These are phyloP conservation scores for Planococcus citri DNA, from an alignment of 1,140 invertebrate genomes.

Conservation along the genomic window DNA sequence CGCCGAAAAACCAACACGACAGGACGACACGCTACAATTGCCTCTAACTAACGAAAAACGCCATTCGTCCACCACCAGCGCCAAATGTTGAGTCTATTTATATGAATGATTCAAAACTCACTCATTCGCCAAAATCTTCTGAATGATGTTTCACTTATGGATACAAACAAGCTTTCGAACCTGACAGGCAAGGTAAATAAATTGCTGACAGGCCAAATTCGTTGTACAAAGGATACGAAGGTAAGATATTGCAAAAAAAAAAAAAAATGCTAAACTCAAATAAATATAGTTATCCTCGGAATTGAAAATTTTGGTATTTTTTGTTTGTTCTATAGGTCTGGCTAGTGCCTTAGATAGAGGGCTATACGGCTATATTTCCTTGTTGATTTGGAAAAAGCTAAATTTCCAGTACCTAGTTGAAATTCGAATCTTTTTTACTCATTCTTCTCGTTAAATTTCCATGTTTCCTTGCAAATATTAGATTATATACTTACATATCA, in stretches of 20 bases:
- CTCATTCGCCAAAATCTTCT: slow-evolving; percentile 66
- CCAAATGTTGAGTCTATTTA: no score
- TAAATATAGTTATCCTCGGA: background rate
- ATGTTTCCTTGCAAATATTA: no score
- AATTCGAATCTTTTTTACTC: background rate
- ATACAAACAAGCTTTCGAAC: slow-evolving; percentile 46
- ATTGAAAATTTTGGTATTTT: background rate
- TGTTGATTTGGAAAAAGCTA: slow-evolving; percentile 46
- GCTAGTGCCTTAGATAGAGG: no score
- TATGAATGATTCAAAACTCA: no score
- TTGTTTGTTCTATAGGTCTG: slow-evolving; percentile 32
- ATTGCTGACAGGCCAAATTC: slow-evolving; percentile 73
- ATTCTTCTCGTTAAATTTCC: no score
- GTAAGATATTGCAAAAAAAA: slow-evolving; percentile 36
- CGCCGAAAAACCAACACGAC: no score
- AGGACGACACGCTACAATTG: no score
- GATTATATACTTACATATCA: background rate
- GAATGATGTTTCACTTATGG: slow-evolving; percentile 70
- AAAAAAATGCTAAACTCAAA: background rate
- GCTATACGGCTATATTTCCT: slow-evolving; percentile 59
- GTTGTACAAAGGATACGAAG: slow-evolving; percentile 83
- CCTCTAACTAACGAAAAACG: no score
- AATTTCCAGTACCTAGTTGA: slow-evolving; percentile 47
- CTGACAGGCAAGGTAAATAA: no score
- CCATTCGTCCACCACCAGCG: no score